Conservation (phyloP, 2,888 invertebrate species). For the Petrophora chlorosata region DNA sequence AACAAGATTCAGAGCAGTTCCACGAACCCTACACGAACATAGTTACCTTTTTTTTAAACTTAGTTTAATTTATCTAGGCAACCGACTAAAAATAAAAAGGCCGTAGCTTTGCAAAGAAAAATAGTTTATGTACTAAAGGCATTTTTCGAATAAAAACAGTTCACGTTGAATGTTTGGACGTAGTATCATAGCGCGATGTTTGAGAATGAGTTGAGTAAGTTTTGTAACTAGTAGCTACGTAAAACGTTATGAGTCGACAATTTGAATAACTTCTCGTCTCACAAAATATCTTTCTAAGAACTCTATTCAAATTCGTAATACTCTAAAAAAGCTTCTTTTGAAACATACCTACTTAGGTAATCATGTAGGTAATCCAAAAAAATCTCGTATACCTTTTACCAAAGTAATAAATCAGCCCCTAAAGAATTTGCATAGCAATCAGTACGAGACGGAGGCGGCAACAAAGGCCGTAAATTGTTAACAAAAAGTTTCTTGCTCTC, state of each 20-base stretch:
- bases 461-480: background rate
- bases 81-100: constrained; percentile 26
- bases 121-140: constrained; percentile 2
- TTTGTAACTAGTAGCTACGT: background rate
- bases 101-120: constrained; percentile 15
- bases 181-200: background rate
- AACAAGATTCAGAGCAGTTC: too few species aligned
- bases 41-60: too few species aligned
- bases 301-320: too few species aligned
- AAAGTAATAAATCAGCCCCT: background rate
- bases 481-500: background rate
- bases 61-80: constrained; percentile 32
- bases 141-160: too few species aligned
- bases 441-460: background rate
- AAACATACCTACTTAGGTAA: too few species aligned
- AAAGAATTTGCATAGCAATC: constrained; percentile 2
- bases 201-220: too few species aligned
- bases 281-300: background rate
- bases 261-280: background rate
- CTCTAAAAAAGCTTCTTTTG: too few species aligned
- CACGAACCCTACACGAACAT: too few species aligned
- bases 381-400: background rate
- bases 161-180: constrained; percentile 5
- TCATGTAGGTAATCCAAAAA: too few species aligned
- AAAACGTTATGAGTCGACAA: background rate